Evolutionary conservation across 2,797 vertebrate genomes (phyloP).

Genomic region (Silurus lanzhouensis): DNA sequence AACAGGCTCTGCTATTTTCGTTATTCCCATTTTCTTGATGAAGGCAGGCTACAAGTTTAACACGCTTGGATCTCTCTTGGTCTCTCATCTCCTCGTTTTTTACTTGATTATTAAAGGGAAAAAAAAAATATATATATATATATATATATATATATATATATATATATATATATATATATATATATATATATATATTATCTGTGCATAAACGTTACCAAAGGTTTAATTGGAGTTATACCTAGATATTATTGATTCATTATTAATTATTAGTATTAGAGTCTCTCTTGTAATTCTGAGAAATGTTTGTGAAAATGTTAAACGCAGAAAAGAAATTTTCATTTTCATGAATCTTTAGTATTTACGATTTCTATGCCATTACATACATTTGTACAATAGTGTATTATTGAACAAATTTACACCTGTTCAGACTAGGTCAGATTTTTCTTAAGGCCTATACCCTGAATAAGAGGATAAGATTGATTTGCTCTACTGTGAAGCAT

Average conservation of each 20-base stretch:
- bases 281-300: too few relatives aligned
- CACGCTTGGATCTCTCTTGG: slow-evolving; percentile 16
- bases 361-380: not conserved
- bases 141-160: too few relatives aligned
- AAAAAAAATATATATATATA: too few relatives aligned
- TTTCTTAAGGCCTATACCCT: not conserved
- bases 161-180: too few relatives aligned
- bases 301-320: too few relatives aligned
- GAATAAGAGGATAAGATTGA: not conserved
- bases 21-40: slow-evolving; percentile 37
- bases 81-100: slow-evolving; percentile 4
- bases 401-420: not conserved
- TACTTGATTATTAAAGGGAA: too few relatives aligned
- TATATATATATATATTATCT: not conserved
- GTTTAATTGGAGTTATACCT: not conserved
- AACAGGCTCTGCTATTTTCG: slow-evolving; percentile 41
- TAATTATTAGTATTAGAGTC: too few relatives aligned
- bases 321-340: not conserved
- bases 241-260: not conserved
- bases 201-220: not conserved
- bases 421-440: not conserved
- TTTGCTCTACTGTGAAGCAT: not conserved
- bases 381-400: not conserved
- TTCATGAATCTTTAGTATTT: not conserved
- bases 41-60: slow-evolving; percentile 32